Base-by-base conservation (phyloP, 1,140 invertebrate species). In the Pomacea maculata region DNA sequence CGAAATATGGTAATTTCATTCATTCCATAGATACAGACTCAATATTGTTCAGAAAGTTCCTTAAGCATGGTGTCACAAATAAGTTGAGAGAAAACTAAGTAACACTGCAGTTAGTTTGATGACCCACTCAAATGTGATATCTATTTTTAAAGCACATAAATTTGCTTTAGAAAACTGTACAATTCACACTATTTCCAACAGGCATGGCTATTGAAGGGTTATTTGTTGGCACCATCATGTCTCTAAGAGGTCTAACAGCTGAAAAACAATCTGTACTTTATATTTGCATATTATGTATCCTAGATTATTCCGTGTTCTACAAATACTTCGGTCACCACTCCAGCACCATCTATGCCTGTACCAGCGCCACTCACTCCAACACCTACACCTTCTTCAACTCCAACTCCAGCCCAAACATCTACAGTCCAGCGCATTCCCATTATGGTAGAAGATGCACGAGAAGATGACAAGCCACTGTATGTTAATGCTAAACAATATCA, bases 401-500 rank as follows among this genome's bases (percentile, higher is more conserved):
- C 82, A 52, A 54, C 82, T 9, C 29, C 78, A 25, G n/a, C 57
- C 11, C 57, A 61, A 17, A 61, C 82, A 21, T 67, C 79, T 17
- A 29, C 83, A 11, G 75, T 78, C 75, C 94, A 94, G 88, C 91
- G 94, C 86, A 93, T 95, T 78, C 95, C 93, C 80, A 92, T 94
- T 79, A 93, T 93, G 73, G 92, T 84, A 83, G 81, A 85, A 68
- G 82, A 85, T 61, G 86, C 86, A 21, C 79, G 85, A 2, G 75
- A 85, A 34, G 89, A 90, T 34, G 88, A 89, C 72, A 88, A 98
- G 88, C 96, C 97, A 4, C 91, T 99, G 12, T 99, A 99, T 92
- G 98, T 99, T 0, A 99, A 99, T 93, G 97, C 97, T n/a, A 98
- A 98, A 89, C 98, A 99, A 80, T 92, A 92, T 81, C 88, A 92